Evolutionary conservation across 2,113 vertebrate species (phyloP), one percentile per base, ranked within the genome.

Genomic region (Dascyllus trimaculatus): DNA sequence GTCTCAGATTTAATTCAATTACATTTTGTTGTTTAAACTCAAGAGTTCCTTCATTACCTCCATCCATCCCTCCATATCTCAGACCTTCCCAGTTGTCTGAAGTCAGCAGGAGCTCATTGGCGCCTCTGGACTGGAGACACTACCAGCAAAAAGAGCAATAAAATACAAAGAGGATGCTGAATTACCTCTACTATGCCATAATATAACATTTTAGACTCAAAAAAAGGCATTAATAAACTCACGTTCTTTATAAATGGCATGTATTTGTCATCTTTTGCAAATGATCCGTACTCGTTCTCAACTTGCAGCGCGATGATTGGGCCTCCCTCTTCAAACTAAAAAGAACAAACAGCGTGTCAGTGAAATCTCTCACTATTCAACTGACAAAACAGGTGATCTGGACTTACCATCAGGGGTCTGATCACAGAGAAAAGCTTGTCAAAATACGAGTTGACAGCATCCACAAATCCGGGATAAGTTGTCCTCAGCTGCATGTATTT

Each of bases 201-300:
- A 32, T 46, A 46, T 26, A 21, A n/a, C 14, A 43, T 57, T 14
- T 38, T 22, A 24, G 15, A 60, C 1, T 15, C 24, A 68, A 53
- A n/a, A 0, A 71, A 72, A 21, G 19, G 19, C 15, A 53, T 19
- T 4, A 25, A 3, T 24, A 18, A 61, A 69, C 86, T 77, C 89
- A 98, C 97, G 82, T 87, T 93, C 90, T 95, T 97, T 65, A 98
- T 74, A 45, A 96, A 96, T 3, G 88, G 78, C 96, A 99, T 95
- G 89, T 98, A 99, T 43, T 92, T 72, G 0, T 93, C 89, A 83
- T 99, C 97, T 92, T 93, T 96, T 76, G 94, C 94, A n/a, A 97
- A 98, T 52, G 97, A 97, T 7, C 97, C 97, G 0, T 99, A 98
- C 60, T 99, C 97, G 2, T 98, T 98, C 88, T 99, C 97, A 80